These are phyloP conservation scores for Campoletis sonorensis DNA, from an alignment of 1,140 invertebrate species.

Conservation along the genomic window DNA sequence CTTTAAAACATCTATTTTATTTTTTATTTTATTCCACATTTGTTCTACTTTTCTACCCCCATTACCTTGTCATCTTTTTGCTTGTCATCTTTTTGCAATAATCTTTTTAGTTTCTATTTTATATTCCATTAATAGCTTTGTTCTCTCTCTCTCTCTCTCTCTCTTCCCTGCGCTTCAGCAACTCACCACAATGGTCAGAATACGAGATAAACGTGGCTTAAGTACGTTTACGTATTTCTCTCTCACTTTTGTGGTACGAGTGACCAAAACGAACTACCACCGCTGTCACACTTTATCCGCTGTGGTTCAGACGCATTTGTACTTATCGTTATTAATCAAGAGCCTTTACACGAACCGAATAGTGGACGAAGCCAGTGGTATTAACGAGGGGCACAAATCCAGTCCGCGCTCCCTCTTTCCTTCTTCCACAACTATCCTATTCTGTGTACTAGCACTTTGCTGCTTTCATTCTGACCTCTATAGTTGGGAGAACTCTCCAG, in stretches of 20 bases:
- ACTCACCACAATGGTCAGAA: not conserved
- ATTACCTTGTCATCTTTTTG: too few species aligned
- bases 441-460: not conserved
- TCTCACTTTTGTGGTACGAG: slow-evolving; percentile 8
- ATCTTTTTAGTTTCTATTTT: not conserved
- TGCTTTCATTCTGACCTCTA: not conserved
- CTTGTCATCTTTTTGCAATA: too few species aligned
- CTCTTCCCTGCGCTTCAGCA: not conserved
- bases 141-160: slow-evolving; percentile 34
- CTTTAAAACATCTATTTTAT: too few species aligned
- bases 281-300: slow-evolving; percentile 60
- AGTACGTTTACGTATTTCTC: slow-evolving; percentile 20
- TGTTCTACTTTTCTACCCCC: too few species aligned
- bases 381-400: slow-evolving; percentile 62
- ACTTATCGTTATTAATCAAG: slow-evolving; percentile 72
- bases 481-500: not conserved
- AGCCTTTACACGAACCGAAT: slow-evolving; percentile 53
- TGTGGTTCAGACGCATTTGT: slow-evolving; percentile 70
- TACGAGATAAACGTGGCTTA: slow-evolving; percentile 20
- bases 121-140: not conserved
- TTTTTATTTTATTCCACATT: too few species aligned
- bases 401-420: slow-evolving; percentile 59
- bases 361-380: slow-evolving; percentile 59
- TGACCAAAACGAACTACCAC: slow-evolving; percentile 51
- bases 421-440: not conserved